These are phyloP conservation scores for Tonatia bakeri DNA, from an alignment of 2,113 vertebrate genomes.

Conservation along the genomic window DNA sequence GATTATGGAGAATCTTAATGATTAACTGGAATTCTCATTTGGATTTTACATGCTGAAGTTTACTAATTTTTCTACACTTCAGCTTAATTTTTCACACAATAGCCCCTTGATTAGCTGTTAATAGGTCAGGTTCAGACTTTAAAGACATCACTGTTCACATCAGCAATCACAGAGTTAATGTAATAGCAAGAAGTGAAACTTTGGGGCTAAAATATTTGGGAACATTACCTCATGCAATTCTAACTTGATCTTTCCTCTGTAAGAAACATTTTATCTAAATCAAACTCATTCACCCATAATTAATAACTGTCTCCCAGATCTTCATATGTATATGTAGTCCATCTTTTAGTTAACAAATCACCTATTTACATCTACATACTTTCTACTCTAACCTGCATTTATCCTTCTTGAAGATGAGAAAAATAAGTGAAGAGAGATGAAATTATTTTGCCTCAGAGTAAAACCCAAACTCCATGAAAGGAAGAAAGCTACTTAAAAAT, in stretches of 20 bases:
- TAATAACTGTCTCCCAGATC: not conserved
- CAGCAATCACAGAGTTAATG: not conserved
- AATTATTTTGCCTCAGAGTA: not conserved
- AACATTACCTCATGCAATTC: not conserved
- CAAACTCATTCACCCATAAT: not conserved
- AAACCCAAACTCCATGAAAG: not conserved
- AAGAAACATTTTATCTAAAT: not conserved
- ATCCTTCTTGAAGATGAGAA: not conserved
- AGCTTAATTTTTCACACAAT: conserved; percentile 29
- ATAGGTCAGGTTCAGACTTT: not conserved
- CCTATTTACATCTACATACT: not conserved
- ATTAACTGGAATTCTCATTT: not conserved
- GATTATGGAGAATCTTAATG: conserved; percentile 7
- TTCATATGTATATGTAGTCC: not conserved
- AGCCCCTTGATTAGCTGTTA: not conserved
- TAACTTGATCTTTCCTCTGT: not conserved
- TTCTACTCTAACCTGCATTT: not conserved
- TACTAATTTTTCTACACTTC: not conserved
- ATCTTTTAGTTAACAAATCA: not conserved
- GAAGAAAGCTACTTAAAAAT: not conserved
- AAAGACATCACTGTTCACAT: not conserved
- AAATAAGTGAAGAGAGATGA: not conserved
- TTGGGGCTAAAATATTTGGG: not conserved
- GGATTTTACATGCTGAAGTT: not conserved
- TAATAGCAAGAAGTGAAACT: not conserved